Evolutionary conservation across 2,888 invertebrate species (phyloP), one percentile per base, ranked within the genome.

Genomic region (Orthonychiurus folsomi): DNA sequence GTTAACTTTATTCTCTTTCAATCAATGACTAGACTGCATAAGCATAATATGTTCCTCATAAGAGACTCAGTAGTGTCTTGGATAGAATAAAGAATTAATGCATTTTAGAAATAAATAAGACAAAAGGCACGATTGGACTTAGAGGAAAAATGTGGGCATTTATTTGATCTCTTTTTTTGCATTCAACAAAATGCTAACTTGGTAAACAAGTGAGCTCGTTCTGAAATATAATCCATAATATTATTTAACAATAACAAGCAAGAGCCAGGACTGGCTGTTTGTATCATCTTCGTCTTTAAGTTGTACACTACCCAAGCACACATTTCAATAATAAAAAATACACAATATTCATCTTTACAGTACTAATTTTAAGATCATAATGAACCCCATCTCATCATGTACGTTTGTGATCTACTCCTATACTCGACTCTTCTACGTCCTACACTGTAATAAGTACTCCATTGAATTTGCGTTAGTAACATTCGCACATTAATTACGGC

Each of bases 141-240:
- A 56, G 58, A 59, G 66, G 62, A 66, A 63, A 66, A 63, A 63
- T 65, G 66, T 66, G 66, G 66, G 61, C 61, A 65, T 63, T 62
- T 64, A 61, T 60, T 60, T 61, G 55, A 63, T 61, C 58, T 63
- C 58, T 63, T 63, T 63, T 62, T 60, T 59, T 63, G 63, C 63
- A 56, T 63, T 63, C 63, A 65, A 62, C 62, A 60, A 67, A 67
- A 65, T 63, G 65, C 65, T 63, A 63, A 65, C 63, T 67, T 65
- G 65, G 50, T 65, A 66, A 67, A 69, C 61, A 67, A 69, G 66
- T 67, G 66, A 69, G 68, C 69, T 69, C 65, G 61, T 66, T 68
- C 65, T 65, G 66, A 69, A 66, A 66, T 66, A 66, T 64, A 67
- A 67, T 69, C 65, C 67, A 66, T 65, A 65, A 65, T 64, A 65